Evolutionary conservation across 2,797 vertebrate species (phyloP), one percentile per base, ranked within the genome.

Genomic region (Sebastes dallii): DNA sequence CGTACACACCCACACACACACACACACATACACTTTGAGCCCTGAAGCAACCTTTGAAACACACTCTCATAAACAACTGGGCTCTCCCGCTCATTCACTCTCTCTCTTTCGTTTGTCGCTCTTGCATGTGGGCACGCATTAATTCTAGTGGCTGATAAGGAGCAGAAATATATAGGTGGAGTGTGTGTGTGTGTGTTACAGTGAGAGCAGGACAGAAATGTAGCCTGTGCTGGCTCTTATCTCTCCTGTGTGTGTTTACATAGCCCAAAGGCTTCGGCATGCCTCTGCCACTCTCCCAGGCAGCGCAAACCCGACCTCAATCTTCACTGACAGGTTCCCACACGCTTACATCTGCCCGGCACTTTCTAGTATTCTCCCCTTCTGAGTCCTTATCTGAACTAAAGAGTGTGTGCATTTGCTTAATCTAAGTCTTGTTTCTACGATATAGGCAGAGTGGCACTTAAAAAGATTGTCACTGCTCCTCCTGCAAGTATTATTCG

Each of bases 321-420:
- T 81, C 70, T 88, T 77, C 73, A 61, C 82, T 81, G 89, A 93
- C 94, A 93, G 85, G 95, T 94, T 94, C 87, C 83, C 87, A 92
- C 94, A 93, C 1, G 92, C 73, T 89, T 77, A 20, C 66, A 61
- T 84, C 83, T 86, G 81, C 84, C 74, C 8, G 2, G 7, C 60
- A 77, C 77, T 88, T 88, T 88, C 39, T 81, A 12, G 67, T 75
- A 1, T 80, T 13, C 46, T 61, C 29, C 73, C 52, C 27, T 42
- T 25, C 59, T 10, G 13, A 66, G 67, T 27, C 59, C 62, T 78
- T 10, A 62, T 75, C 77, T 78, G 30, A 77, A 56, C 39, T 8
- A 2, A 64, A 58, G 10, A 14, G 4, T 4, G 5, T 36, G 20
- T 52, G 20, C n/a, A 36, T 65, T 73, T 30, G 9, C 52, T 60